phyloP scores from a whole-genome alignment of 1,140 invertebrate genomes.

The Acyrthosiphon pisum region DNA sequence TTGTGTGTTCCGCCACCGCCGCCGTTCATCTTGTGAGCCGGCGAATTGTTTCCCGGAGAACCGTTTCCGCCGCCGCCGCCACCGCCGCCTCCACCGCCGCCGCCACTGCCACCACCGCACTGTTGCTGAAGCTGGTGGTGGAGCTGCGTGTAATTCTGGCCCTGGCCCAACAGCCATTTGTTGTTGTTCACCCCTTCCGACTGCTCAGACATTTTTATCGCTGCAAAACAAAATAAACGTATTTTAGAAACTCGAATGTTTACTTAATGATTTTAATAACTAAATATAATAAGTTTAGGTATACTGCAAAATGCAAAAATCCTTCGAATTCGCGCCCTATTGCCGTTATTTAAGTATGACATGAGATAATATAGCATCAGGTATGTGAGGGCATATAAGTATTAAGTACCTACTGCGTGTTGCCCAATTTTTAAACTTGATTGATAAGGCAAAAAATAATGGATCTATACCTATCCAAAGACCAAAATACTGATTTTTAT shows the following conservation, averaged over 20 bases:
- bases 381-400: too few relatives aligned
- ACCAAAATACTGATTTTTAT: too few relatives aligned
- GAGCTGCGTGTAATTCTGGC: slow-evolving; percentile 46
- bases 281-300: background rate
- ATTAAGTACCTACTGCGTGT: too few relatives aligned
- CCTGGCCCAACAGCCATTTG: slow-evolving; percentile 54
- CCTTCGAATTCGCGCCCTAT: too few relatives aligned
- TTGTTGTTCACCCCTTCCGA: slow-evolving; percentile 52
- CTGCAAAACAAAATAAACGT: background rate
- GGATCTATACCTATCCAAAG: too few relatives aligned
- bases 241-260: background rate
- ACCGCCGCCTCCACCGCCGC: background rate
- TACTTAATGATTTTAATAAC: background rate
- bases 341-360: too few relatives aligned
- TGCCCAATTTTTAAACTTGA: too few relatives aligned
- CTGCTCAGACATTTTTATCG: slow-evolving; percentile 53
- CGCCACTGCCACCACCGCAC: background rate
- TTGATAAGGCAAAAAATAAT: too few relatives aligned
- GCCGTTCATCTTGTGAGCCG: slow-evolving; percentile 43
- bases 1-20: slow-evolving; percentile 15
- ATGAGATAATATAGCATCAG: too few relatives aligned
- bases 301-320: background rate
- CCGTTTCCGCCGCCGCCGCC: slow-evolving; percentile 10
- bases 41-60: slow-evolving; percentile 25
- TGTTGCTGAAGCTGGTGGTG: slow-evolving; percentile 53